Percentiles rank a stretch among this genome's conserved stretches.
Evolutionary conservation across 2,797 vertebrate genomes (phyloP).

Genomic region (Ctenopoma kingsleyae): DNA sequence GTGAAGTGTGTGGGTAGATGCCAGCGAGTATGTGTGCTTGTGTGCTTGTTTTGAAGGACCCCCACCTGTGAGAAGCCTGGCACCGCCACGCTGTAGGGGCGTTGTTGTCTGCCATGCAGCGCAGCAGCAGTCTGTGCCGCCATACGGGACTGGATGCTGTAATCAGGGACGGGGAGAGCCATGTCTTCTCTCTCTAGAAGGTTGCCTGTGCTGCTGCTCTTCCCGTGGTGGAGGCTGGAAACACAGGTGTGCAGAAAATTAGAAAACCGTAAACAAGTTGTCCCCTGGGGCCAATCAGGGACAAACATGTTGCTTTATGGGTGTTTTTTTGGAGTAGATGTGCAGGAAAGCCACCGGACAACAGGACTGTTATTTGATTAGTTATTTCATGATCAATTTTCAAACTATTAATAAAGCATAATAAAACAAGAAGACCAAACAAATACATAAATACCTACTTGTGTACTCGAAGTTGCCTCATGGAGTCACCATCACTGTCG

Average conservation of each 20-base stretch:
- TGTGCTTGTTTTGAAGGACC: slow-evolving; percentile 14
- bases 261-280: slow-evolving; percentile 1
- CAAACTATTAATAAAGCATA: too few relatives aligned
- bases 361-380: too few relatives aligned
- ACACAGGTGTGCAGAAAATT: slow-evolving; percentile 14
- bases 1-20: slow-evolving; percentile 23
- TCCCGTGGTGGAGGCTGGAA: slow-evolving; percentile 90
- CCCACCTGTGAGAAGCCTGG: slow-evolving; percentile 93
- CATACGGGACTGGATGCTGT: slow-evolving; percentile 84
- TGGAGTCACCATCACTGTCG: slow-evolving; percentile 81
- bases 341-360: neutral
- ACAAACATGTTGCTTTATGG: neutral
- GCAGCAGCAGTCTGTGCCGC: slow-evolving; percentile 78
- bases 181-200: slow-evolving; percentile 93
- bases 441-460: slow-evolving; percentile 51
- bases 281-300: neutral
- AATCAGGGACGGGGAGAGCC: slow-evolving; percentile 87
- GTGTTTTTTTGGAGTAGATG: neutral
- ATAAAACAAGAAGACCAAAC: too few relatives aligned
- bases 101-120: slow-evolving; percentile 83
- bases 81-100: slow-evolving; percentile 93
- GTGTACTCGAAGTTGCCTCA: slow-evolving; percentile 82
- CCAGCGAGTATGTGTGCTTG: slow-evolving; percentile 3
- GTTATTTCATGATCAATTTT: too few relatives aligned
- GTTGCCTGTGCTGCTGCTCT: slow-evolving; percentile 97